Evolutionary conservation across 2,888 invertebrate genomes (phyloP).

Genomic region (Pachydiplax longipennis): DNA sequence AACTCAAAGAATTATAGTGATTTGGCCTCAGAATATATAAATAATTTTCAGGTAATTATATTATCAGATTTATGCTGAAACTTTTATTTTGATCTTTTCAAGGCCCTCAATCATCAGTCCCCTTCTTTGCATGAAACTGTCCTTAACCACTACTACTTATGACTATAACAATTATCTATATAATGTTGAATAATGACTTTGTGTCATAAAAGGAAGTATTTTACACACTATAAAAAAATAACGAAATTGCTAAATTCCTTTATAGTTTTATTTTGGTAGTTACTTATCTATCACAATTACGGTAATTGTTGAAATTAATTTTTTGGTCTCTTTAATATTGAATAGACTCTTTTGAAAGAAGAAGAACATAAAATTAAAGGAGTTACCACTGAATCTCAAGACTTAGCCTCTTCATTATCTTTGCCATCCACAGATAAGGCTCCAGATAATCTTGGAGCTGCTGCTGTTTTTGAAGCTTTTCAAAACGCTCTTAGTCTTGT

Average conservation of each 20-base stretch:
- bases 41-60: conserved; percentile 36
- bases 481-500: not conserved
- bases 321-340: too few species aligned
- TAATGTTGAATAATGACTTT: too few species aligned
- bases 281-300: too few species aligned
- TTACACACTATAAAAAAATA: too few species aligned
- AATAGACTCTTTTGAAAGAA: not conserved
- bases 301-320: not conserved
- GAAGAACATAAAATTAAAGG: not conserved
- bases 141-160: too few species aligned
- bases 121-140: too few species aligned
- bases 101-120: too few species aligned
- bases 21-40: not conserved
- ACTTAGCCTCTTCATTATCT: not conserved
- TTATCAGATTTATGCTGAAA: not conserved
- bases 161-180: too few species aligned
- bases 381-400: not conserved
- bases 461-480: not conserved
- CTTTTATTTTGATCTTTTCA: too few species aligned
- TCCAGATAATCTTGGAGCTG: not conserved
- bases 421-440: not conserved
- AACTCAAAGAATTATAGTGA: not conserved
- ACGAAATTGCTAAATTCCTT: too few species aligned
- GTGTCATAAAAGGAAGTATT: too few species aligned
- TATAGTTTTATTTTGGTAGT: too few species aligned